phyloP scores from a whole-genome alignment of 2,888 invertebrate genomes.

The Agrotis segetum region DNA sequence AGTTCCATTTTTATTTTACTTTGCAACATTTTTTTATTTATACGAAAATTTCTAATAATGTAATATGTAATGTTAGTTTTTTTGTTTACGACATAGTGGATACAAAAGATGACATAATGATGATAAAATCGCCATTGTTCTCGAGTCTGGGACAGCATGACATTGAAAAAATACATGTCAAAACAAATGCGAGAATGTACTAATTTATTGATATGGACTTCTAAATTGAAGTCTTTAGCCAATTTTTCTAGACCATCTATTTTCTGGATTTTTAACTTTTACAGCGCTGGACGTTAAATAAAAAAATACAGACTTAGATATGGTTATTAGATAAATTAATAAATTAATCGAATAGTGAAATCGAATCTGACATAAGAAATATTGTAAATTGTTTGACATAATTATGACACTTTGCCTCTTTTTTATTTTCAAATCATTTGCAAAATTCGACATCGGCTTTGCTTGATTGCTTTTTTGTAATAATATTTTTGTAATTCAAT shows the following conservation, averaged over 20 bases:
- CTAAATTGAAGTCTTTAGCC: constrained; percentile 1
- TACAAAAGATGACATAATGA: constrained; percentile 16
- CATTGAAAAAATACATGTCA: constrained; percentile 15
- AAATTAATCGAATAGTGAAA: constrained; percentile 9
- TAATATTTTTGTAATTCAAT: too few species aligned
- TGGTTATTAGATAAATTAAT: constrained; percentile 9
- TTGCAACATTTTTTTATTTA: constrained; percentile 37
- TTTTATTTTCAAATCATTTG: too few species aligned
- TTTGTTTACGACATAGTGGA: constrained; percentile 16
- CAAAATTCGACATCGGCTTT: too few species aligned
- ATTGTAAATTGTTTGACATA: not conserved
- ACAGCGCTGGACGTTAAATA: constrained; percentile 43
- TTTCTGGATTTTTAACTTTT: constrained; percentile 43
- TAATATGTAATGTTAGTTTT: constrained; percentile 25
- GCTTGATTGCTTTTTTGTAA: too few species aligned
- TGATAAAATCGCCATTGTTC: constrained; percentile 36
- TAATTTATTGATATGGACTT: constrained; percentile 15
- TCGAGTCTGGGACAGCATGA: constrained; percentile 17
- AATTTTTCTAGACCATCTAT: constrained; percentile 30
- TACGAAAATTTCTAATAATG: constrained; percentile 21
- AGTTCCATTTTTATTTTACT: constrained; percentile 13
- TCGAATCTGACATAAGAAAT: constrained; percentile 2
- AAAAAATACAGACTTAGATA: constrained; percentile 21
- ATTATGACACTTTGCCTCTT: too few species aligned
- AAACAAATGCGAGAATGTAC: constrained; percentile 27